These are phyloP conservation scores for Gobio occitaniae DNA, from an alignment of 2,797 vertebrate species.

Conservation along the genomic window DNA sequence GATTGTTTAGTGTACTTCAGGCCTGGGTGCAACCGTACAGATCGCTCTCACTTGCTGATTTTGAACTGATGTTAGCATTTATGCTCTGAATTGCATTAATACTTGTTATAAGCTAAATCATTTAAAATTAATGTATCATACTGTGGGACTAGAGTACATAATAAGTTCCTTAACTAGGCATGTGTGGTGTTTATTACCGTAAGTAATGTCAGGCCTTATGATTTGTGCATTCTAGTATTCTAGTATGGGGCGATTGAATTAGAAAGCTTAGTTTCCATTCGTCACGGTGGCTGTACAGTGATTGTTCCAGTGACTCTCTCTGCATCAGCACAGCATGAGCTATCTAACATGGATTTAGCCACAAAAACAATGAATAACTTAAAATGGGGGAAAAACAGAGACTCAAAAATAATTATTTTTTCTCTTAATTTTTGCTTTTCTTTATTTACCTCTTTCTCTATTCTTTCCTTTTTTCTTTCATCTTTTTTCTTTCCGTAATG, in stretches of 20 bases:
- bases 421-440: background rate
- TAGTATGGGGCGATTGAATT: slow-evolving; percentile 31
- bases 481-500: background rate
- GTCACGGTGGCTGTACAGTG: slow-evolving; percentile 11
- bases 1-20: slow-evolving; percentile 43
- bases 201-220: background rate
- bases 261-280: slow-evolving; percentile 31
- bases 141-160: background rate
- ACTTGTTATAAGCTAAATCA: background rate
- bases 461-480: background rate
- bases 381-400: background rate
- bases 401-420: background rate
- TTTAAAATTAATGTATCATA: background rate
- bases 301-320: slow-evolving; percentile 9
- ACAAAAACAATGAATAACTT: slow-evolving; percentile 44
- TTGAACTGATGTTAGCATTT: slow-evolving; percentile 22
- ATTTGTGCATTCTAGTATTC: slow-evolving; percentile 10
- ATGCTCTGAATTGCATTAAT: slow-evolving; percentile 24
- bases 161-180: background rate
- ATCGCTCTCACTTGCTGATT: slow-evolving; percentile 7
- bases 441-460: background rate
- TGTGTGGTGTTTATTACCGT: background rate
- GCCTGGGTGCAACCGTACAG: background rate
- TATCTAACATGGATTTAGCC: slow-evolving; percentile 31
- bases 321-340: slow-evolving; percentile 5